Evolutionary conservation across 2,113 vertebrate species (phyloP).

Genomic region (Melanotaenia duboulayi): DNA sequence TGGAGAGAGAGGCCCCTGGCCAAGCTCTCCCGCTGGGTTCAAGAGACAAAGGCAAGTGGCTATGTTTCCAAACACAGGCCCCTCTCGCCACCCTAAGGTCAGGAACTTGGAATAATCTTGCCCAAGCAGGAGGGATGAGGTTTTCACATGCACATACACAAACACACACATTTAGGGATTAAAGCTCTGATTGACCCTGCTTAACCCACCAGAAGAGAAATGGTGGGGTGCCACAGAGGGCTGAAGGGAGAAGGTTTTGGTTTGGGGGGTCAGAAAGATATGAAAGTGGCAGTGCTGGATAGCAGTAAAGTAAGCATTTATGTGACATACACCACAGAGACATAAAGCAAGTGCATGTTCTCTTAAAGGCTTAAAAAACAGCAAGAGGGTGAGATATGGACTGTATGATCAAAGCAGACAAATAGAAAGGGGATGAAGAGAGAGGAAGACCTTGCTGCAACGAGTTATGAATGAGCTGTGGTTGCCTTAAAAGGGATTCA

Average conservation of each 20-base stretch:
- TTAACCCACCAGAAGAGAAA: slow-evolving; percentile 75
- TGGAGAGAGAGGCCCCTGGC: slow-evolving; percentile 62
- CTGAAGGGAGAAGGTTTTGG: slow-evolving; percentile 39
- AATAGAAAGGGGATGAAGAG: slow-evolving; percentile 49
- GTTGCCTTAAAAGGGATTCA: slow-evolving; percentile 50
- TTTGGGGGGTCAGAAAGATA: slow-evolving; percentile 40
- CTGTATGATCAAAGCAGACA: slow-evolving; percentile 57
- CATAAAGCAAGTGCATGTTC: slow-evolving; percentile 4
- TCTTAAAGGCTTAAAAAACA: slow-evolving; percentile 23
- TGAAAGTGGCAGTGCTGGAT: slow-evolving; percentile 4
- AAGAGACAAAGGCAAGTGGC: slow-evolving; percentile 78
- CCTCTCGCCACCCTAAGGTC: slow-evolving; percentile 76
- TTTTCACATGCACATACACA: slow-evolving; percentile 41
- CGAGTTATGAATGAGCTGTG: slow-evolving; percentile 42
- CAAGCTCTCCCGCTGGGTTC: slow-evolving; percentile 69
- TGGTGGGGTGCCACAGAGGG: slow-evolving; percentile 34
- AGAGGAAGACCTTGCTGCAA: slow-evolving; percentile 32
- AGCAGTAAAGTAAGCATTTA: slow-evolving; percentile 33
- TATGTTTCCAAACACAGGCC: slow-evolving; percentile 84
- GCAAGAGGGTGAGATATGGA: slow-evolving; percentile 31
- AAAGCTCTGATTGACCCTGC: slow-evolving; percentile 79
- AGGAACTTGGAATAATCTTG: slow-evolving; percentile 81
- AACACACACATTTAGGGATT: slow-evolving; percentile 53
- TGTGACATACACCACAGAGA: slow-evolving; percentile 38
- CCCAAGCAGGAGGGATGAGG: slow-evolving; percentile 67